A percentile compares a stretch with the other conserved stretches of the same genome.
phyloP scores from a whole-genome alignment of 92 coral and sea anemone genomes.

The Parazoanthus darwini region DNA sequence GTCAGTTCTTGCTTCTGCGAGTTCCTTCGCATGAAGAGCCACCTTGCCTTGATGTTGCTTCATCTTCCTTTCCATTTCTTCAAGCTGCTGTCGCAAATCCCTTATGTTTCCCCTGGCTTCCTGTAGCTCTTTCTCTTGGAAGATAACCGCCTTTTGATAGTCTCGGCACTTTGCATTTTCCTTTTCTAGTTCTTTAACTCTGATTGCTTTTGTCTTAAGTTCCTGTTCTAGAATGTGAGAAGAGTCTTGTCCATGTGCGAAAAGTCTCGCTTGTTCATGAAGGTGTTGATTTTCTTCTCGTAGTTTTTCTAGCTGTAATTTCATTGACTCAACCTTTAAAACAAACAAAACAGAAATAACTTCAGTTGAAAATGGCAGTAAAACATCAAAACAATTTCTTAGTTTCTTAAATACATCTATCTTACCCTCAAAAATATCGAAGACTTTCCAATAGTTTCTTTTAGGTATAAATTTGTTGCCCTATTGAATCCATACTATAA shows the following conservation, averaged over 20 bases:
- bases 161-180: conserved; percentile 71
- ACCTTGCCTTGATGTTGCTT: conserved; percentile 81
- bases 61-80: conserved; percentile 78
- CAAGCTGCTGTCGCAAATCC: conserved; percentile 68
- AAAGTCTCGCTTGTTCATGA: conserved; percentile 56
- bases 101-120: conserved; percentile 62
- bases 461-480: no score
- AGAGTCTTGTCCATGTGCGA: conserved; percentile 64
- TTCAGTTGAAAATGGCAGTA: neutral
- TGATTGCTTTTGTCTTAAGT: conserved; percentile 62
- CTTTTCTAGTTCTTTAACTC: conserved; percentile 71
- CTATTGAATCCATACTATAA: no score
- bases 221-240: conserved; percentile 77
- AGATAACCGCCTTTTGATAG: conserved; percentile 80
- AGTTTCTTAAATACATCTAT: no score
- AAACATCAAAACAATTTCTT: no score
- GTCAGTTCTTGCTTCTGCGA: conserved; percentile 85
- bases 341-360: conserved; percentile 3
- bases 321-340: conserved; percentile 48
- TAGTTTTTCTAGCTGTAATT: conserved; percentile 62
- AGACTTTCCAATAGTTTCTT: neutral
- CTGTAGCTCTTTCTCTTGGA: conserved; percentile 71
- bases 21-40: conserved; percentile 74
- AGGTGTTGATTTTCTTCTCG: conserved; percentile 67
- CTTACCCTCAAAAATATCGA: neutral